Conservation (phyloP, 2,888 invertebrate species). For the Aradus depressus region DNA sequence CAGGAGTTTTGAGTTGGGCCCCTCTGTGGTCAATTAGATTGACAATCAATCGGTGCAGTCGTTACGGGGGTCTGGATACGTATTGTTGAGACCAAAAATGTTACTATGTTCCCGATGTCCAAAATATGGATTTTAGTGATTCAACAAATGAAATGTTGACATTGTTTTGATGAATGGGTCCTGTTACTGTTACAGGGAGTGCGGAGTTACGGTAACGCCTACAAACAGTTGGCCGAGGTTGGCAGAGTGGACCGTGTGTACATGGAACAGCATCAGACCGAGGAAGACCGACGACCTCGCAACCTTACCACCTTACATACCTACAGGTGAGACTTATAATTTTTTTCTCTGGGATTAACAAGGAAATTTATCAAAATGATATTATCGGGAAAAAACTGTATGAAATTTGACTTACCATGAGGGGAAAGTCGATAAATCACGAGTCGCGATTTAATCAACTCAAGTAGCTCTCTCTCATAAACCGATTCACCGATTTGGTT, state of each 20-base stretch:
- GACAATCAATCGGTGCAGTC: no score
- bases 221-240: conserved; percentile 35
- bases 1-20: no score
- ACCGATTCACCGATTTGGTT: no score
- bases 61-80: no score
- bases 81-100: background rate
- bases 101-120: background rate
- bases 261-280: conserved; percentile 24
- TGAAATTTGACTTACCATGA: no score
- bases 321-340: conserved; percentile 33
- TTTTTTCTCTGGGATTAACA: no score
- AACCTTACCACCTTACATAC: conserved; percentile 31
- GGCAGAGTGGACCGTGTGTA: conserved; percentile 31
- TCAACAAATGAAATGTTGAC: background rate
- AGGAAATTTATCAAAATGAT: background rate
- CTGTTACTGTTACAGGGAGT: conserved; percentile 9
- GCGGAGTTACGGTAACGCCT: conserved; percentile 28
- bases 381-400: no score
- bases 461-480: no score
- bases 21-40: no score
- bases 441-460: no score
- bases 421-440: no score
- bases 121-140: background rate
- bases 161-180: background rate
- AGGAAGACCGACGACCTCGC: conserved; percentile 26